Base-by-base conservation (phyloP, 2,113 vertebrate genomes). In the Cololabis saira region DNA sequence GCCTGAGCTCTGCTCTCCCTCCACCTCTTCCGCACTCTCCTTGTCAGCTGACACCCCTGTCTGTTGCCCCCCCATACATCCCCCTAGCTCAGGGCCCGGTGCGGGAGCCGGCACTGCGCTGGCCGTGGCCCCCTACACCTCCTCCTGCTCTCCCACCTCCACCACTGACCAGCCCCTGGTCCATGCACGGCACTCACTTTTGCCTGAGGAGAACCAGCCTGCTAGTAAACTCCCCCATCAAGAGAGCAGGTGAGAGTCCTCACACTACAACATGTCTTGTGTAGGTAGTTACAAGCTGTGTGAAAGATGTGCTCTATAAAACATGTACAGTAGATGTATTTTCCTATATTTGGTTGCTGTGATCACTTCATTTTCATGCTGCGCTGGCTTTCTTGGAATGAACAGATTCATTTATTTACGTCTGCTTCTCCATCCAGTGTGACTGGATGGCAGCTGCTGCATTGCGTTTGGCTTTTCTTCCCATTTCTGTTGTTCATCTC, bases 121-220 rank as follows among this genome's bases (percentile, higher is more conserved):
- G 71, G 60, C 86, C 51, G 79, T 88, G 63, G 84, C 90, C 89
- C 91, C 83, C 82, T 89, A 90, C 90, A 76, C 83, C 67, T 83
- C 91, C 83, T 69, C 87, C 89, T 89, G 65, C 84, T 83, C 89
- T 69, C 64, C 84, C 73, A 88, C 87, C 88, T 82, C 76, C 84
- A 80, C 83, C 93, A 74, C 89, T 74, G 80, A 85, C 80, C 90
- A 78, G 82, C 84, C 76, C 75, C 67, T 89, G 81, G 92, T 91
- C 75, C 93, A 93, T 90, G 91, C 94, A 91, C 93, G 80, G 71
- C 94, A 94, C 92, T 91, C 87, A 92, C 94, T 96, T 95, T 92
- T 95, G 91, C 95, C 96, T 89, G 91, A 93, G 95, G 95, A 97
- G 95, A 95, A 92, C 93, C 95, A 92, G 88, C 93, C 93, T 88